Conservation (phyloP, 2,113 vertebrate species). For the Marmota flaviventris region DNA sequence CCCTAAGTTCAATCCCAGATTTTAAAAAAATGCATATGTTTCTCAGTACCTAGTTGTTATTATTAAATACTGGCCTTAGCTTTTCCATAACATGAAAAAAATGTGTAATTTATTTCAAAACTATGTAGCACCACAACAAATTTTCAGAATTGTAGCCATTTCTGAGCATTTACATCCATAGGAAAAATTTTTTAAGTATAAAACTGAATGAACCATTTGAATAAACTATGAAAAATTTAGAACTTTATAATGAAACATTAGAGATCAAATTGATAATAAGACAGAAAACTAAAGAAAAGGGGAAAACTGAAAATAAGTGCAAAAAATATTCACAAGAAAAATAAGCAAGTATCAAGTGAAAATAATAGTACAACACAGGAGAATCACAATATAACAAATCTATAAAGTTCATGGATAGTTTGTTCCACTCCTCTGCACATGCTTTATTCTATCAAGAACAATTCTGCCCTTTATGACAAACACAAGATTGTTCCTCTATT, state of each 20-base stretch:
- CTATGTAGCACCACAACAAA: background rate
- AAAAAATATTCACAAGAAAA: background rate
- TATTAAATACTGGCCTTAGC: background rate
- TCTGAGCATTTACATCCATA: background rate
- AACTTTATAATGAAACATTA: background rate
- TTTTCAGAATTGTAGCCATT: background rate
- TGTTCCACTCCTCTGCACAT: background rate
- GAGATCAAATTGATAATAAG: background rate
- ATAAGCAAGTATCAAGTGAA: constrained; percentile 24
- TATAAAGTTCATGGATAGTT: background rate
- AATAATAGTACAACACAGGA: background rate
- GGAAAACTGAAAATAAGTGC: background rate
- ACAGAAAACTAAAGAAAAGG: background rate
- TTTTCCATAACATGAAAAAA: background rate
- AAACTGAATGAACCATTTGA: background rate
- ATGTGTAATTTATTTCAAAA: background rate
- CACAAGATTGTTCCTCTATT: background rate
- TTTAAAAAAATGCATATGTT: background rate
- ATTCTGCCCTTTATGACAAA: background rate
- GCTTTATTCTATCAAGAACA: background rate
- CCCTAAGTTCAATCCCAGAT: too few relatives aligned
- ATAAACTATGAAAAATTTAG: constrained; percentile 34
- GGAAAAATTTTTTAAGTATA: background rate
- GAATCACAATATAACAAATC: background rate
- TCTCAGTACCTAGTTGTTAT: background rate